Conservation (phyloP, 2,113 vertebrate genomes). For the Xyrauchen texanus region DNA sequence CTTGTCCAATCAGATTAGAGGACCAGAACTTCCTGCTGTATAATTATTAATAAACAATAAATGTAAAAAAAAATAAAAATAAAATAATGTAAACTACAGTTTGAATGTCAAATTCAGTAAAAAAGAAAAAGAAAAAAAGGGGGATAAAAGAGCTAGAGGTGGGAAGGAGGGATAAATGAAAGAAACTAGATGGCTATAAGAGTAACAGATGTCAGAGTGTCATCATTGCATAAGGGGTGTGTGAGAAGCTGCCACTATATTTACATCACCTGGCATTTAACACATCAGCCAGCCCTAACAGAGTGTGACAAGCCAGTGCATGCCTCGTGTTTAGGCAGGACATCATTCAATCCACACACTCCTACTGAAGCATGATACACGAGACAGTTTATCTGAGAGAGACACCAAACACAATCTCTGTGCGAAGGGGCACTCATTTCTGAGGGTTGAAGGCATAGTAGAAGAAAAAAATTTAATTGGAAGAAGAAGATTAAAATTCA, state of each 20-base stretch:
- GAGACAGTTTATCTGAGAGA: slow-evolving; percentile 14
- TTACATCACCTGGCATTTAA: slow-evolving; percentile 24
- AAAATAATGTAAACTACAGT: no score
- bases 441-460: no score
- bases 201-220: slow-evolving; percentile 26
- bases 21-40: no score
- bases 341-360: slow-evolving; percentile 36
- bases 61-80: no score
- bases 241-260: slow-evolving; percentile 18
- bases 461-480: no score
- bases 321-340: slow-evolving; percentile 15
- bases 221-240: slow-evolving; percentile 4
- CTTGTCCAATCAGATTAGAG: no score
- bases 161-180: slow-evolving; percentile 15
- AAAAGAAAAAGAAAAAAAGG: not conserved
- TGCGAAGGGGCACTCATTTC: not conserved
- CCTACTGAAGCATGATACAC: slow-evolving; percentile 31
- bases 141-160: no score
- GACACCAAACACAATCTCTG: not conserved
- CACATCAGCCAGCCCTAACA: slow-evolving; percentile 42
- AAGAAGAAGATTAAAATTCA: no score
- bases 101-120: not conserved
- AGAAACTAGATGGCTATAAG: slow-evolving; percentile 32
- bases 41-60: no score
- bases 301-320: slow-evolving; percentile 38